Base-by-base conservation (phyloP, 2,113 vertebrate genomes). In the Hyaena hyaena region DNA sequence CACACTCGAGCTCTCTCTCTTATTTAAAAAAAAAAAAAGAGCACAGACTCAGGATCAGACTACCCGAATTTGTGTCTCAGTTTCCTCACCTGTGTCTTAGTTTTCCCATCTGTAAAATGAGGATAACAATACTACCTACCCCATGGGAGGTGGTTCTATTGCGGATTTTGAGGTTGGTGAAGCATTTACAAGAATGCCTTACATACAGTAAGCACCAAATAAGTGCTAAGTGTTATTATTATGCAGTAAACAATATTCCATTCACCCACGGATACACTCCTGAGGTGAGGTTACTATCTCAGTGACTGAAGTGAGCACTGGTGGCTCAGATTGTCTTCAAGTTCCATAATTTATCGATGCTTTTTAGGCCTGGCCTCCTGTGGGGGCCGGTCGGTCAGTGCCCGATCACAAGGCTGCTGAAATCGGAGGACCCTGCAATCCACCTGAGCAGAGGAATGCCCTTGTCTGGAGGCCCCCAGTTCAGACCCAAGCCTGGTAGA, bases 221-320 rank as follows among this genome's bases (percentile, higher is more conserved):
- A 31, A 35, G 11, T 26, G 48, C 33, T 50, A 87, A 19, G 31
- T 6, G n/a, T 71, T 39, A 48, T 21, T 19, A 5, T 10, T 43
- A 14, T 43, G n/a, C 21, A 4, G 31, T 0, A 17, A 65, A 19
- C 21, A n/a, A 50, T 61, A 31, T 10, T 8, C 16, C 33, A 4
- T 11, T 9, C 1, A 0, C 26, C 76, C 23, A 14, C 0, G 10
- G 35, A 10, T 7, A 3, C 10, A 31, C 31, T 71, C 48, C 79
- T 23, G 61, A 89, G 39, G 35, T 2, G 1, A 50, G 35, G 55
- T 21, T 0, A 7, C 2, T 23, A 58, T 50, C 55, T 82, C 3
- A 23, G 79, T n/a, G 83, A 61, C 24, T 11, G n/a, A 17, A 23
- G 35, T 58, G 24, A 53, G 31, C n/a, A 0, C 26, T 7, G n/a